Conservation (phyloP, 2,888 invertebrate species). For the Brachyptera putata region DNA sequence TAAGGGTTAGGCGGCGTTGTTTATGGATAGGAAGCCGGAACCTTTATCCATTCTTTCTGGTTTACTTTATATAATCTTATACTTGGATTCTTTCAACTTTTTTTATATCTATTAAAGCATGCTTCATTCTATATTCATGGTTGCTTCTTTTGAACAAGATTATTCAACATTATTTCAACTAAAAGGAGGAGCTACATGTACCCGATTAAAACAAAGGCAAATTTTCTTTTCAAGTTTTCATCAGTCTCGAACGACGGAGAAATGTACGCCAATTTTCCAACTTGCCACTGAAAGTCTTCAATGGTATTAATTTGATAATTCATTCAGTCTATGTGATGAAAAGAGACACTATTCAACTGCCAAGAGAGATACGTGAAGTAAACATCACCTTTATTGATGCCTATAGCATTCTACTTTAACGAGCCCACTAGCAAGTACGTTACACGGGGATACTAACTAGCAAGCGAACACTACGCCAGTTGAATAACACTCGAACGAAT, state of each 20-base stretch:
- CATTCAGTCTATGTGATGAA: no score
- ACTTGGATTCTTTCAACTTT: conserved; percentile 3
- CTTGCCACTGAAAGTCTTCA: no score
- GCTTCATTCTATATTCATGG: conserved; percentile 8
- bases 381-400: no score
- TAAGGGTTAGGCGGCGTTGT: background rate
- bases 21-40: conserved; percentile 9
- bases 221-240: conserved; percentile 3
- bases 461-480: no score
- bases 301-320: no score
- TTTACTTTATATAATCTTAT: conserved; percentile 10
- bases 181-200: background rate
- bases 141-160: background rate
- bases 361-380: no score
- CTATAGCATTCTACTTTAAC: no score
- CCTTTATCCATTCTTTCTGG: conserved; percentile 12
- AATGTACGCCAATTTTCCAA: background rate
- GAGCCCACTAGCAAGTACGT: no score
- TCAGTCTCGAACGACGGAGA: conserved; percentile 9
- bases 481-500: no score
- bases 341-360: no score
- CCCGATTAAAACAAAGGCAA: conserved; percentile 2
- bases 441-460: no score
- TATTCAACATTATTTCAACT: conserved; percentile 1
- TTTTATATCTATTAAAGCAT: background rate